Evolutionary conservation across 2,113 vertebrate genomes (phyloP), one percentile per base, ranked within the genome.

Genomic region (Salminus brasiliensis): DNA sequence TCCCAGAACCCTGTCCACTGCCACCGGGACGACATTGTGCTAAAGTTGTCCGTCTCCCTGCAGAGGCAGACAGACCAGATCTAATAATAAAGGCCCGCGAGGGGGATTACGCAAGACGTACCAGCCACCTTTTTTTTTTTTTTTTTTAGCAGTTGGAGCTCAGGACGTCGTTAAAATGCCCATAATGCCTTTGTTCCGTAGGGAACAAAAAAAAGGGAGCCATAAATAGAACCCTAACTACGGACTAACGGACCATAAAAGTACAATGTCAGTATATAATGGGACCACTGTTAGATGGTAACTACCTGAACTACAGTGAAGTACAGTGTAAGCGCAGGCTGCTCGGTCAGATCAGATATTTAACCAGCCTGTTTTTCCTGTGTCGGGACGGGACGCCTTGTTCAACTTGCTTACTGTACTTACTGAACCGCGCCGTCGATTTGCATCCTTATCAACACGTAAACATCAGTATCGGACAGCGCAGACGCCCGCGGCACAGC

Each of bases 1-100:
- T n/a, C n/a, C n/a, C 47, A 63, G 70, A 39, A 59, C 11, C 59
- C 18, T 12, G 5, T 59, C 13, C 2, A 3, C 11, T 18, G n/a
- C 34, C 34, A 15, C 62, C 11, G 62, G 73, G 36, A 70, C 84
- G 74, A 57, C 2, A 69, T 29, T 52, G 77, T 84, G 82, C 83
- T 85, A 85, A 88, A 88, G 77, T 74, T 81, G 84, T 84, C 47
- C 81, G 83, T 70, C 81, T 81, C 85, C 88, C 91, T 88, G 90
- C 86, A 88, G 90, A 88, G 88, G 81, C 23, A 72, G 3, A 0
- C 43, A 79, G 76, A 79, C 73, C 41, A 85, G 81, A 88, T 85
- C 89, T 90, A 89, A 86, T 27, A 1, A 79, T 79, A 83, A 70
- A 45, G 11, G 15, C 23, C 23, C 9, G 41, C 43, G 16, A 45